Conservation (phyloP, 2,113 vertebrate genomes). For the Antidorcas marsupialis region DNA sequence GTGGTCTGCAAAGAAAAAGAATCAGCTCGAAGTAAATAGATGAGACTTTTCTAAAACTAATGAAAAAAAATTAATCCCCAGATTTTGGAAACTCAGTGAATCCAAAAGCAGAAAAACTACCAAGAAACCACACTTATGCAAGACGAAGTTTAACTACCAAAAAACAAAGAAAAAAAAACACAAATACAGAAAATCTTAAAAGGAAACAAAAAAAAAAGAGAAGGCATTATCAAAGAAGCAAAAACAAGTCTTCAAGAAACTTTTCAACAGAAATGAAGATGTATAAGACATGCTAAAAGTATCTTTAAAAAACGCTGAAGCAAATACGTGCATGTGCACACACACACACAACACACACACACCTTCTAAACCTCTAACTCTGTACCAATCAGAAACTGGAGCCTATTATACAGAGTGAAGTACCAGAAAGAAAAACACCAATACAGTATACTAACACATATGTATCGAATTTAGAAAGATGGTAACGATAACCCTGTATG, state of each 20-base stretch:
- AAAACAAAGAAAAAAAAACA: neutral
- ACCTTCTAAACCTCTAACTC: neutral
- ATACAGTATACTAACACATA: too few species aligned
- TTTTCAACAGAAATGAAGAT: neutral
- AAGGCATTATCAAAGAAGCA: neutral
- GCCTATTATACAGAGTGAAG: too few species aligned
- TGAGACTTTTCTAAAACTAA: neutral
- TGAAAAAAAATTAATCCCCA: neutral
- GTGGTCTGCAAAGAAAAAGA: neutral
- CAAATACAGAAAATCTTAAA: neutral
- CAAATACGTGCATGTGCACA: fast-evolving
- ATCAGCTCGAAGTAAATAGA: neutral
- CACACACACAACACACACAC: neutral
- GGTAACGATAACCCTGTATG: too few species aligned
- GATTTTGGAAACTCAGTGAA: neutral
- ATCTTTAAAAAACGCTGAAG: neutral
- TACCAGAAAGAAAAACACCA: too few species aligned
- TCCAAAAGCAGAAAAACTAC: neutral
- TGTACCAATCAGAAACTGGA: neutral
- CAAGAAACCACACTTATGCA: neutral
- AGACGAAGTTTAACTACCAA: neutral
- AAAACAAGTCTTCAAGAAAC: neutral
- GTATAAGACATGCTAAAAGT: neutral
- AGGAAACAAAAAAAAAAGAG: neutral
- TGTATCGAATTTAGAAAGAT: too few species aligned